Evolutionary conservation across 2,113 vertebrate genomes (phyloP).

Genomic region (Vulpes ferrilata): DNA sequence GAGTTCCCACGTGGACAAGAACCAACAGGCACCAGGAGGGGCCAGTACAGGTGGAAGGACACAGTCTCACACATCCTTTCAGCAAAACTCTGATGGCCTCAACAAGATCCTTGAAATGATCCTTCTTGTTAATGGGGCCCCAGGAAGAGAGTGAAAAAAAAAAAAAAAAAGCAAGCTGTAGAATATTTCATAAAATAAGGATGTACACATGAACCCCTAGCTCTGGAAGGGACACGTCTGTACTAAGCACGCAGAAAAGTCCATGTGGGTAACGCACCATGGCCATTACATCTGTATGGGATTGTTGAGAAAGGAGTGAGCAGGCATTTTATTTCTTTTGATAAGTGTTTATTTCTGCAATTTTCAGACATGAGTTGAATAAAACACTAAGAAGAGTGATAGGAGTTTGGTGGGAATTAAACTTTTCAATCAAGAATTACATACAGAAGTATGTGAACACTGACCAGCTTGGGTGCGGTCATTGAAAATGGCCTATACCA

Average conservation of each 20-base stretch:
- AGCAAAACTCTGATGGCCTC: background rate
- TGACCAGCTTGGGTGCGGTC: background rate
- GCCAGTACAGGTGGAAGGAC: background rate
- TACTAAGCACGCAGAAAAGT: too few relatives aligned
- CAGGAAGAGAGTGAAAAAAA: background rate
- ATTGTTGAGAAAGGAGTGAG: background rate
- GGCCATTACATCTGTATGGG: background rate
- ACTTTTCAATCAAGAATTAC: background rate
- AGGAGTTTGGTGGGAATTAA: background rate
- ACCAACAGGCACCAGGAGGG: background rate
- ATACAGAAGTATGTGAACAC: background rate
- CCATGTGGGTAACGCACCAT: background rate
- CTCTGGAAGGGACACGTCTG: too few relatives aligned
- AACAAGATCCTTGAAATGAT: background rate
- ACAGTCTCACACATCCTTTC: background rate
- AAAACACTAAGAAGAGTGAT: background rate
- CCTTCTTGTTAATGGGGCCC: background rate
- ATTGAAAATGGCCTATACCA: background rate
- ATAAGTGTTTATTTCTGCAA: background rate
- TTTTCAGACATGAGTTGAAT: background rate
- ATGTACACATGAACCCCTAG: too few relatives aligned
- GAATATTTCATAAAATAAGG: background rate
- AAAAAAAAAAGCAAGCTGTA: background rate
- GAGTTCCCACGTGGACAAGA: background rate
- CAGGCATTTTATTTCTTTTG: background rate